Percentiles rank a stretch among this genome's conserved stretches.
Evolutionary conservation across 2,888 invertebrate genomes (phyloP).

Genomic region (Bombyx huttoni): DNA sequence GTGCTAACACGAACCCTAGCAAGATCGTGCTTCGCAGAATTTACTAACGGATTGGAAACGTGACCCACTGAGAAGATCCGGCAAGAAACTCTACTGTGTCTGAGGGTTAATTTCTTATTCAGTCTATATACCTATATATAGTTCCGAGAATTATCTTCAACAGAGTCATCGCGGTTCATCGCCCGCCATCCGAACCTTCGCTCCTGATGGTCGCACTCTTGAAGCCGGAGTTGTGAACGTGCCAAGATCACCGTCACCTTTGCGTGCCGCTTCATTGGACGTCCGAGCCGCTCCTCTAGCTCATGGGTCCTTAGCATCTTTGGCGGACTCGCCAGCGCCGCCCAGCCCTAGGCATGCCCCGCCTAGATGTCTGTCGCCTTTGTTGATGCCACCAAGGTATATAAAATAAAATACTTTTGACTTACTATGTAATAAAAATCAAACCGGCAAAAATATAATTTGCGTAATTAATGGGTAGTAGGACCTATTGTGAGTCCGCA

Average conservation of each 20-base stretch:
- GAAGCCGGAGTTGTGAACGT: conserved; percentile 71
- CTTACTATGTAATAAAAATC: no score
- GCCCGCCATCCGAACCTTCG: conserved; percentile 87
- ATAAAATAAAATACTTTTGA: neutral
- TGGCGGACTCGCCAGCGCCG: conserved; percentile 66
- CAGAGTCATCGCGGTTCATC: conserved; percentile 86
- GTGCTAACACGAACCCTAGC: no score
- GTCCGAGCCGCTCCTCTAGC: conserved; percentile 81
- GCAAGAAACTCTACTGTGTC: no score
- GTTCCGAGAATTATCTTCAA: conserved; percentile 8
- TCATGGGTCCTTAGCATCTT: conserved; percentile 79
- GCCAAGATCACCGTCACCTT: conserved; percentile 83
- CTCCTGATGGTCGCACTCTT: conserved; percentile 82
- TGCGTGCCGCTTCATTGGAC: conserved; percentile 83
- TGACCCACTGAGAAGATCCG: no score
- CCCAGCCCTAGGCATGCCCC: conserved; percentile 55
- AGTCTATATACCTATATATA: no score
- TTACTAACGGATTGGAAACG: no score
- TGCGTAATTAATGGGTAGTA: no score
- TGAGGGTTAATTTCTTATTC: no score
- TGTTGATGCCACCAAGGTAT: conserved; percentile 81
- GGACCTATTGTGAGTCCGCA: no score
- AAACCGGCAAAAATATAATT: no score
- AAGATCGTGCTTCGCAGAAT: no score
- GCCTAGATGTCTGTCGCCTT: conserved; percentile 80